Evolutionary conservation across 2,888 invertebrate species (phyloP).

Genomic region (Cephus pulcher): DNA sequence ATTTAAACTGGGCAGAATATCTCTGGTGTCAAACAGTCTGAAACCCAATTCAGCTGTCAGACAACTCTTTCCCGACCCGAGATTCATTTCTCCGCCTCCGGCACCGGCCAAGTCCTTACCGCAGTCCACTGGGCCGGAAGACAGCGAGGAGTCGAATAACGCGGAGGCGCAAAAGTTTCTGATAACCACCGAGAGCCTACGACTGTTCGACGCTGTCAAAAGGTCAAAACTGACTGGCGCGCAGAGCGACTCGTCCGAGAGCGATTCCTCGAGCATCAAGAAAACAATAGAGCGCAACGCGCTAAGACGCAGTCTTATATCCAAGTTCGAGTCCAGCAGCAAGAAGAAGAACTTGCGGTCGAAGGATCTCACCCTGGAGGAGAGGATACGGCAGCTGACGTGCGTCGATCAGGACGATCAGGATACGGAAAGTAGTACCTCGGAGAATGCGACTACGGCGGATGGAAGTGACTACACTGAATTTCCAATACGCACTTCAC

Average conservation of each 20-base stretch:
- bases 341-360: constrained; percentile 69
- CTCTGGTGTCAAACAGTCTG: constrained; percentile 70
- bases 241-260: constrained; percentile 57
- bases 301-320: constrained; percentile 79
- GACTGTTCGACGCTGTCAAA: constrained; percentile 77
- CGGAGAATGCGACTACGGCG: constrained; percentile 33
- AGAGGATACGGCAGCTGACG: constrained; percentile 86
- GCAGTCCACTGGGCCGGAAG: constrained; percentile 66
- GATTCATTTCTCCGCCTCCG: constrained; percentile 74
- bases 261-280: constrained; percentile 66
- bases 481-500: constrained; percentile 72
- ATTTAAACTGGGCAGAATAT: constrained; percentile 71
- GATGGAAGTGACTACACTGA: constrained; percentile 47
- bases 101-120: constrained; percentile 55
- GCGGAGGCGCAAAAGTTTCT: constrained; percentile 68
- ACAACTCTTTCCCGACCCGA: constrained; percentile 81
- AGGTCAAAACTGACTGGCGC: constrained; percentile 68
- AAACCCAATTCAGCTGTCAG: constrained; percentile 85
- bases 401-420: constrained; percentile 83
- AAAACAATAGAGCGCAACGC: constrained; percentile 88
- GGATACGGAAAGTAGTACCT: constrained; percentile 41
- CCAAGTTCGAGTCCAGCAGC: constrained; percentile 73
- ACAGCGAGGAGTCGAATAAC: constrained; percentile 50
- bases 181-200: constrained; percentile 81
- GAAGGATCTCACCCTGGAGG: constrained; percentile 84